A percentile compares a stretch with the other conserved stretches of the same genome.
Evolutionary conservation across 2,888 invertebrate species (phyloP).

Genomic region (Lampropteryx suffumata): DNA sequence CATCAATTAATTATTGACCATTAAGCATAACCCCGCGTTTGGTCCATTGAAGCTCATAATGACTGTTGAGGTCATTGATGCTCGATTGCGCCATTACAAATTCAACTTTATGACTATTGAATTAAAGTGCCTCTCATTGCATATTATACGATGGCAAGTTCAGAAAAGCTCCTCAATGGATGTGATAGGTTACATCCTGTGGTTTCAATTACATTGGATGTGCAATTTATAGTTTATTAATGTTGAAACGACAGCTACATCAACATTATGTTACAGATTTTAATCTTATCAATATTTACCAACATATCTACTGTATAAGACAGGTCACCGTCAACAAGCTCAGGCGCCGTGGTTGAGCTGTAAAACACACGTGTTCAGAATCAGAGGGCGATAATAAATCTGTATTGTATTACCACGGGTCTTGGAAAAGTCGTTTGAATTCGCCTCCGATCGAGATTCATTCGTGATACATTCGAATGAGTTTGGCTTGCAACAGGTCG

Average conservation of each 20-base stretch:
- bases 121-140: slow-evolving; percentile 32
- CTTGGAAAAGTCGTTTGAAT: slow-evolving; percentile 10
- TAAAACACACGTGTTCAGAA: slow-evolving; percentile 38
- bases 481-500: neutral
- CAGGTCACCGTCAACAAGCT: slow-evolving; percentile 22
- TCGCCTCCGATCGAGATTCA: slow-evolving; percentile 13
- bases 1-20: slow-evolving; percentile 27
- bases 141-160: slow-evolving; percentile 41
- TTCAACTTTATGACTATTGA: slow-evolving; percentile 36
- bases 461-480: slow-evolving; percentile 23
- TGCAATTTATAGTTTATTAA: slow-evolving; percentile 65
- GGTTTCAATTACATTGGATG: slow-evolving; percentile 71
- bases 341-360: slow-evolving; percentile 22
- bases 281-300: slow-evolving; percentile 15
- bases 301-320: slow-evolving; percentile 1
- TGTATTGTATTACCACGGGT: slow-evolving; percentile 16
- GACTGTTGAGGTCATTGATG: slow-evolving; percentile 58
- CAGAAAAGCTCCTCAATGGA: slow-evolving; percentile 67
- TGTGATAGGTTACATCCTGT: slow-evolving; percentile 76
- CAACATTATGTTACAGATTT: too few relatives aligned
- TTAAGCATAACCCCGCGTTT: slow-evolving; percentile 41
- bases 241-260: neutral
- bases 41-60: slow-evolving; percentile 52
- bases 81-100: slow-evolving; percentile 37
- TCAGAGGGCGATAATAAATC: slow-evolving; percentile 26